These are phyloP conservation scores for Platycercus adscitus DNA, from an alignment of 2,113 vertebrate species.

Conservation along the genomic window DNA sequence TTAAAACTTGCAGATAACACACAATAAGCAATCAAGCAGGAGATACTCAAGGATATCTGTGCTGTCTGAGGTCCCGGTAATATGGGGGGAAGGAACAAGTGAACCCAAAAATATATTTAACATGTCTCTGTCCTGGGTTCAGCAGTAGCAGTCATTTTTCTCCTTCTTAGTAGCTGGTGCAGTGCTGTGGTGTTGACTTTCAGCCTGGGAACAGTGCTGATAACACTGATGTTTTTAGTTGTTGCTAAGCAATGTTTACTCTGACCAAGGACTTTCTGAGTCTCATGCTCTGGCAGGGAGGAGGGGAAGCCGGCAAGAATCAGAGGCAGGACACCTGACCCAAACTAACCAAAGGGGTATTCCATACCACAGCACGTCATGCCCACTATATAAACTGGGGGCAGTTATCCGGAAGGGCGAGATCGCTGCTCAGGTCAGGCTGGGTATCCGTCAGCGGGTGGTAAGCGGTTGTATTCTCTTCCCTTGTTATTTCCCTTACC, in stretches of 20 bases:
- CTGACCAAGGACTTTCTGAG: no score
- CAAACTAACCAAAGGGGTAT: background rate
- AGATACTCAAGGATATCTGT: background rate
- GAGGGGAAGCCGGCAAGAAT: no score
- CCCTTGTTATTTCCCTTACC: background rate
- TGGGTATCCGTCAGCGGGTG: no score
- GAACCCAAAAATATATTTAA: background rate
- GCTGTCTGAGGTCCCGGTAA: background rate
- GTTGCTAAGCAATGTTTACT: no score
- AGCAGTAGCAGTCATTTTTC: background rate
- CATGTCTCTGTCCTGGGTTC: background rate
- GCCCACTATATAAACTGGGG: no score
- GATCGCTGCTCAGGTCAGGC: no score
- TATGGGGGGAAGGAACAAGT: rapidly evolving
- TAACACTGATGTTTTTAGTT: no score
- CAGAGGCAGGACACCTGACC: no score
- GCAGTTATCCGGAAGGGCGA: no score
- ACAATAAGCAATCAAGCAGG: background rate
- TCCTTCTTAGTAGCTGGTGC: background rate
- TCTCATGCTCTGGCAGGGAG: no score
- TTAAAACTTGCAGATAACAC: background rate
- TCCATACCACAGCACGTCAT: no score
- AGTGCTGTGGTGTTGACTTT: background rate
- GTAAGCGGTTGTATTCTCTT: no score
- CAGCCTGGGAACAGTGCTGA: background rate